phyloP scores from a whole-genome alignment of 2,113 vertebrate genomes.

The Alethe castanea region DNA sequence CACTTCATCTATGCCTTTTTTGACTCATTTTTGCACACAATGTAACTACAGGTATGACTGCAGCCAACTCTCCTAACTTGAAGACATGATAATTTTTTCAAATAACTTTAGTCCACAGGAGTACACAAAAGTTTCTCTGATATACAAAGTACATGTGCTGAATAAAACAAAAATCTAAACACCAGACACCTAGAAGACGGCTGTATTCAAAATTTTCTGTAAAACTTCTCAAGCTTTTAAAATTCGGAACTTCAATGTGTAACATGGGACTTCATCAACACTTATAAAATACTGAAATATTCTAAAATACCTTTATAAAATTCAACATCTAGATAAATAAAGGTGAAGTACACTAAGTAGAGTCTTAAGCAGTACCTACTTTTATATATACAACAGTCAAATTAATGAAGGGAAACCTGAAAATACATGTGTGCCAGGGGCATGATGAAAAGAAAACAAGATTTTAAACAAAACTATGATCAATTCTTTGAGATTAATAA shows the following conservation, averaged over 20 bases:
- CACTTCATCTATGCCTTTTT: not conserved
- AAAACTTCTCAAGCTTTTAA: not conserved
- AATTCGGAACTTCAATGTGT: not conserved
- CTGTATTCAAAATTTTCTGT: not conserved
- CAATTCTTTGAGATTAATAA: not conserved
- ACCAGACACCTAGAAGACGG: not conserved
- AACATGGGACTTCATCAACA: not conserved
- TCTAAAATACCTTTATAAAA: not conserved
- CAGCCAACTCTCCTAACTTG: not conserved
- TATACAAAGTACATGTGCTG: not conserved
- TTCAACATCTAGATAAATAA: not conserved
- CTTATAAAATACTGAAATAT: not conserved
- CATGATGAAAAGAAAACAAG: not conserved
- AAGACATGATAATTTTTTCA: fast-evolving
- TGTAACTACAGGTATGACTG: not conserved
- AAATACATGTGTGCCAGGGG: not conserved
- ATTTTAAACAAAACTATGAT: fast-evolving
- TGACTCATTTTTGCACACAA: not conserved
- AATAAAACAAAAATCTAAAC: not conserved
- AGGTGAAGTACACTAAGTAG: not conserved
- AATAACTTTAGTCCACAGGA: not conserved
- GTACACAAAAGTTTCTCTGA: not conserved
- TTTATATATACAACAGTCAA: not conserved
- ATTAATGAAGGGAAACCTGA: not conserved
- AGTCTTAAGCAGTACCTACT: not conserved